Conservation (phyloP, 2,888 invertebrate species). For the Apamea monoglypha region DNA sequence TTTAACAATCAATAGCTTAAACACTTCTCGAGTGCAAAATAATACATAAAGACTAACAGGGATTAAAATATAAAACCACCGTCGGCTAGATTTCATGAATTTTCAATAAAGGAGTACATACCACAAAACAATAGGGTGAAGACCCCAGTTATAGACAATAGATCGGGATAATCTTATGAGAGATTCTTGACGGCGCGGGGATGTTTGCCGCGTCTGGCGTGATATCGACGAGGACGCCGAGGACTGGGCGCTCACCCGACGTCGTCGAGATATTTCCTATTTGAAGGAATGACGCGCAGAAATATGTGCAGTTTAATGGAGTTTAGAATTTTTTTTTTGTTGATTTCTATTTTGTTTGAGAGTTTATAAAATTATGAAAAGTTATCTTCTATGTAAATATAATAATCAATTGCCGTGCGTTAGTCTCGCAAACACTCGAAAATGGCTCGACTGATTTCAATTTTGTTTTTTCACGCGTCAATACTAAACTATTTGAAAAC, state of each 20-base stretch:
- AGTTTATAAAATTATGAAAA: not conserved
- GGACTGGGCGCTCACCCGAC: constrained; percentile 27
- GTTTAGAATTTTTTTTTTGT: constrained; percentile 1
- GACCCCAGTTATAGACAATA: constrained; percentile 63
- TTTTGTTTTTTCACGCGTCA: too few relatives aligned
- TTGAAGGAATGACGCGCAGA: constrained; percentile 49
- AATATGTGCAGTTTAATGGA: constrained; percentile 53
- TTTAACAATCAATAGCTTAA: not conserved
- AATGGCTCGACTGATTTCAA: too few relatives aligned
- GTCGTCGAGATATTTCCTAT: constrained; percentile 64
- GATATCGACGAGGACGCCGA: constrained; percentile 17
- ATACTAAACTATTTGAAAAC: not conserved
- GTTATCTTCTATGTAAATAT: not conserved
- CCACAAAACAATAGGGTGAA: constrained; percentile 55
- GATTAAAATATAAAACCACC: constrained; percentile 27
- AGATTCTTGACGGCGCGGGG: constrained; percentile 57
- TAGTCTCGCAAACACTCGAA: too few relatives aligned
- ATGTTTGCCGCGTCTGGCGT: constrained; percentile 58
- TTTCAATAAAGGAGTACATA: constrained; percentile 59
- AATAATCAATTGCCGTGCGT: too few relatives aligned
- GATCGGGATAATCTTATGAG: constrained; percentile 62
- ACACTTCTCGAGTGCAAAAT: not conserved
- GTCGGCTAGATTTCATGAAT: constrained; percentile 47
- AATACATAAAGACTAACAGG: not conserved
- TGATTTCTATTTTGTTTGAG: not conserved